phyloP scores from a whole-genome alignment of 2,888 invertebrate genomes.

The Phrixothrix hirtus region DNA sequence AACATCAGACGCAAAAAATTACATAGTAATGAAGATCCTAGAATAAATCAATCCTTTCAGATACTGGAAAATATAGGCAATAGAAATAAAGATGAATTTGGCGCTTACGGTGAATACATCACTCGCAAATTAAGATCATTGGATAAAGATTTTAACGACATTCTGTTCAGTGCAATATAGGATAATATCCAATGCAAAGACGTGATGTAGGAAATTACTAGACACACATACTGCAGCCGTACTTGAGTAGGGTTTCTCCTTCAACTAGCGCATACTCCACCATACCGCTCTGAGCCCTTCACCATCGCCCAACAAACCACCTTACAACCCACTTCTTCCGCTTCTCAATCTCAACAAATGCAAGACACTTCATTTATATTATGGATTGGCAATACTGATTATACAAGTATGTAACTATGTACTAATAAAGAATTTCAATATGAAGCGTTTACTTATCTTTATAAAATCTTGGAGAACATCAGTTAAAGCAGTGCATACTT shows the following conservation, averaged over 20 bases:
- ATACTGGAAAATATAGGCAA: too few species aligned
- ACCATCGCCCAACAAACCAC: too few species aligned
- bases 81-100: too few species aligned
- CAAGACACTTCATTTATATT: too few species aligned
- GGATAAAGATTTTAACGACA: background rate
- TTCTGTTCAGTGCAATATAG: background rate
- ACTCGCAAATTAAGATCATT: too few species aligned
- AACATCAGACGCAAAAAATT: too few species aligned
- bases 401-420: background rate
- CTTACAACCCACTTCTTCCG: too few species aligned
- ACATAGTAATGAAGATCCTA: too few species aligned
- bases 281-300: background rate
- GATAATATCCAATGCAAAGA: background rate
- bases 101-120: background rate
- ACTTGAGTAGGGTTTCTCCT: background rate
- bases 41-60: too few species aligned
- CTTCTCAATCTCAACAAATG: too few species aligned
- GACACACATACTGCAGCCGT: background rate
- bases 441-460: background rate
- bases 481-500: constrained; percentile 1
- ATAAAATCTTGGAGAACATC: background rate
- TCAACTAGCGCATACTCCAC: background rate
- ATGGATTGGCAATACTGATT: too few species aligned
- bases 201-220: background rate
- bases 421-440: background rate